phyloP scores from a whole-genome alignment of 2,888 invertebrate species.

The Yponomeuta malinellus region DNA sequence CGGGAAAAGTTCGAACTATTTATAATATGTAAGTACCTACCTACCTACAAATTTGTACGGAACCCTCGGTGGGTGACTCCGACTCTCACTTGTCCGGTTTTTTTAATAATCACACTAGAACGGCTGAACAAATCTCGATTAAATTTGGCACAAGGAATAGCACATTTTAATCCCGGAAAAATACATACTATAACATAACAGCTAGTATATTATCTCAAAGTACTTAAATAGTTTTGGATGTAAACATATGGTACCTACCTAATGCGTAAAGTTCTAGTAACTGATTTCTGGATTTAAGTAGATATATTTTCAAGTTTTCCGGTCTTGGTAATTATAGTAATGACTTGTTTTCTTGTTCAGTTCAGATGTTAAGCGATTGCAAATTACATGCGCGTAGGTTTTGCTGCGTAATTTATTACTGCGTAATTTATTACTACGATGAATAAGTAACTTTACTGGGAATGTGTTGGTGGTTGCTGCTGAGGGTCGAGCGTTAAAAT shows the following conservation, averaged over 20 bases:
- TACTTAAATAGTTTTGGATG: neutral
- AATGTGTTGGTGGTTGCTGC: neutral
- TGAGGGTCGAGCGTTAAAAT: neutral
- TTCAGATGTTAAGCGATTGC: neutral
- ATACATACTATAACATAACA: too few relatives aligned
- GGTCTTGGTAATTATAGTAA: neutral
- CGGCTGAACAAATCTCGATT: too few relatives aligned
- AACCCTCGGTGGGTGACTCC: too few relatives aligned
- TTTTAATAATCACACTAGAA: too few relatives aligned
- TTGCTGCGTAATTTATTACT: constrained; percentile 5
- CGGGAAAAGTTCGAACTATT: too few relatives aligned
- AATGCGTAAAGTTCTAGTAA: neutral
- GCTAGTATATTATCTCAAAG: too few relatives aligned
- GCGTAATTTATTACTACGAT: constrained; percentile 7
- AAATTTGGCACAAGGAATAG: too few relatives aligned
- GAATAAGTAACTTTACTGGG: neutral
- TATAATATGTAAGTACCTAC: too few relatives aligned
- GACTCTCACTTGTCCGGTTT: too few relatives aligned
- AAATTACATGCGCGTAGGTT: constrained; percentile 9
- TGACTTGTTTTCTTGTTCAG: neutral
- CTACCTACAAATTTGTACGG: too few relatives aligned
- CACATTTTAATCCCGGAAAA: too few relatives aligned
- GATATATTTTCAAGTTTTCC: neutral
- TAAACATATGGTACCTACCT: neutral
- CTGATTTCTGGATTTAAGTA: neutral